phyloP scores from a whole-genome alignment of 2,113 vertebrate species.

The Burhinus bistriatus region DNA sequence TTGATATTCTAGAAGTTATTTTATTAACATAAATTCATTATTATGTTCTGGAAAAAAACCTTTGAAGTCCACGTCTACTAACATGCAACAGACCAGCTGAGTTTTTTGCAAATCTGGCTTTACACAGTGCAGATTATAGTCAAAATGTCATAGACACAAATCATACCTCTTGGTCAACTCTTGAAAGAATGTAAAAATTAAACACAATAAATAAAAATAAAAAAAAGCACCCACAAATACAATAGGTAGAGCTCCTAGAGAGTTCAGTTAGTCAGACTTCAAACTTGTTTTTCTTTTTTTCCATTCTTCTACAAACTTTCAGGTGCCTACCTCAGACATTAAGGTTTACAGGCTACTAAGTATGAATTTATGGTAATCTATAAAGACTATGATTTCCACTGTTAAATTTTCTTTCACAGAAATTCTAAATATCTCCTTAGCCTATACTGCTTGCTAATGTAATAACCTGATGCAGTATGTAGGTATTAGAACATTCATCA shows the following conservation, averaged over 20 bases:
- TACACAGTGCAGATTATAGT: neutral
- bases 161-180: neutral
- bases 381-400: neutral
- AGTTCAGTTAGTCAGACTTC: neutral
- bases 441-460: neutral
- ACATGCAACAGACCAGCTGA: neutral
- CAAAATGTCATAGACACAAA: neutral
- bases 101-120: neutral
- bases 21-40: neutral
- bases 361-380: neutral
- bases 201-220: no score
- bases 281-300: neutral
- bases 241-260: neutral
- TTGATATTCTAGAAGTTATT: neutral
- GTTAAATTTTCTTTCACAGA: neutral
- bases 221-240: neutral
- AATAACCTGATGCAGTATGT: neutral
- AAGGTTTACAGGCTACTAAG: neutral
- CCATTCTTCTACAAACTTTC: neutral
- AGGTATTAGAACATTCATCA: neutral
- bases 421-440: neutral
- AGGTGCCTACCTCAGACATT: neutral
- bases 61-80: neutral
- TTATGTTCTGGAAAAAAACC: neutral
- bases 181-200: neutral